Evolutionary conservation across 1,140 invertebrate genomes (phyloP).

Genomic region (Tetramorium parvispinum): DNA sequence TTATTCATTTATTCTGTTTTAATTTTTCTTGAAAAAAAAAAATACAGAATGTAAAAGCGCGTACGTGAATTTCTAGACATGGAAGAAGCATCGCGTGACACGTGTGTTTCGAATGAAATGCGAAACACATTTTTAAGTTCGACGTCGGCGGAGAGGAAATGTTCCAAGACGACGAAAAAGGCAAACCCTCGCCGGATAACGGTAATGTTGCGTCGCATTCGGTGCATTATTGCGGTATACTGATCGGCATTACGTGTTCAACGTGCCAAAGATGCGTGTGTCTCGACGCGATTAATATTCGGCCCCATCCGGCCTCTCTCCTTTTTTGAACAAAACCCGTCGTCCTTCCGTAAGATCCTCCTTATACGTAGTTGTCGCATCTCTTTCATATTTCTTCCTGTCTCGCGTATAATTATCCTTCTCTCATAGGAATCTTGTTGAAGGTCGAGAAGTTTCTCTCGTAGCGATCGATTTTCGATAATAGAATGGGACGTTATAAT

Average conservation of each 20-base stretch:
- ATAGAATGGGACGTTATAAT: conserved; percentile 9
- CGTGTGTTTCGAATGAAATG: neutral
- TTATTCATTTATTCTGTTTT: neutral
- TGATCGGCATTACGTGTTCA: conserved; percentile 65
- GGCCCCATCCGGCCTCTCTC: conserved; percentile 52
- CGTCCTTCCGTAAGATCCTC: conserved; percentile 61
- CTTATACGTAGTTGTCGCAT: neutral
- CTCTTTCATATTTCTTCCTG: neutral
- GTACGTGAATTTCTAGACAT: neutral
- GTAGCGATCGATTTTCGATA: conserved; percentile 5
- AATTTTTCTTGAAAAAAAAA: neutral
- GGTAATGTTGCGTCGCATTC: conserved; percentile 71
- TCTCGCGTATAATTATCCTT: neutral
- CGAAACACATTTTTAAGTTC: neutral
- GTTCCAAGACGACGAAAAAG: conserved; percentile 36
- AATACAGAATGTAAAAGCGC: neutral
- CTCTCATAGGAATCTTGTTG: neutral
- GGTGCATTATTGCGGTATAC: conserved; percentile 54
- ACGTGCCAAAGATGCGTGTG: conserved; percentile 69
- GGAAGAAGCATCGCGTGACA: neutral
- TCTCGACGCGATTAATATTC: conserved; percentile 69
- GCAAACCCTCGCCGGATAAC: conserved; percentile 81
- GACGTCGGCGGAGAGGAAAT: conserved; percentile 9
- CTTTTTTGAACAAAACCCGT: conserved; percentile 56
- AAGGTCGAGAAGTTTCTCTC: neutral